phyloP scores from a whole-genome alignment of 2,888 invertebrate species.

The Nezara viridula region DNA sequence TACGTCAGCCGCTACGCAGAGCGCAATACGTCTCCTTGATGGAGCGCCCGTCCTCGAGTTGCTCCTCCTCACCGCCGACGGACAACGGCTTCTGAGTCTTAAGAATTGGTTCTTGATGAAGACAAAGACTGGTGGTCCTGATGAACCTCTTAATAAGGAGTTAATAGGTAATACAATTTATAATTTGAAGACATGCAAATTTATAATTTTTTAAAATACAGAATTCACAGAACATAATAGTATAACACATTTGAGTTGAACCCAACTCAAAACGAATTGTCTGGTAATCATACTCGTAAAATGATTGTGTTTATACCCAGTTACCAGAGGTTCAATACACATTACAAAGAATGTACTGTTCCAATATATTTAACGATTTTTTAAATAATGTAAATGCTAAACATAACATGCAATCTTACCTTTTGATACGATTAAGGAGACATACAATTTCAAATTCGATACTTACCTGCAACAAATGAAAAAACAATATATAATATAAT shows the following conservation, averaged over 20 bases:
- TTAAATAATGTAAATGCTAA: no score
- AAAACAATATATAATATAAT: background rate
- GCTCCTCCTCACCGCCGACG: background rate
- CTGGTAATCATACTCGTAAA: no score
- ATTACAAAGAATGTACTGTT: no score
- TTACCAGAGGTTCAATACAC: background rate
- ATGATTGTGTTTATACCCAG: no score
- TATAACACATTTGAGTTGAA: no score
- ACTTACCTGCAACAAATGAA: background rate
- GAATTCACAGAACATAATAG: no score
- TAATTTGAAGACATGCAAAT: no score
- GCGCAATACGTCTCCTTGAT: slow-evolving; percentile 24
- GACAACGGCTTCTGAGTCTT: background rate
- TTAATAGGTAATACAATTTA: no score
- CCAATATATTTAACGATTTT: no score
- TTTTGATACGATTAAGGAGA: background rate
- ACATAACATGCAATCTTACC: background rate
- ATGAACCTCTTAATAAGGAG: background rate
- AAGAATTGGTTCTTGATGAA: background rate
- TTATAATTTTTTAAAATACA: no score
- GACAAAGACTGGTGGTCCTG: background rate
- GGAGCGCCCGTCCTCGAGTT: background rate
- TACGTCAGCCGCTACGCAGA: background rate
- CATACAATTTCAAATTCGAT: background rate
- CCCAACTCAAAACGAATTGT: no score